Evolutionary conservation across 2,888 invertebrate genomes (phyloP).

Genomic region (Cepaea hortensis): DNA sequence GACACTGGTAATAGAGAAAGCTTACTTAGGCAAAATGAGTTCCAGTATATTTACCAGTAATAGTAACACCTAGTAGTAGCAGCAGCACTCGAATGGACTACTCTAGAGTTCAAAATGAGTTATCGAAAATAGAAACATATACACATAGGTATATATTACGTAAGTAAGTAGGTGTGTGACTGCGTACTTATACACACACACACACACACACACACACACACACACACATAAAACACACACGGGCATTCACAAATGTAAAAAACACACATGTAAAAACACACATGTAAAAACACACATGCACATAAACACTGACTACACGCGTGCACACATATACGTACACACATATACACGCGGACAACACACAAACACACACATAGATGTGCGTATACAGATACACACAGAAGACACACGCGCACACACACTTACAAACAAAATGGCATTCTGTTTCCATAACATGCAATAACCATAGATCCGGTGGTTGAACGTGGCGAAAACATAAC

Average conservation of each 20-base stretch:
- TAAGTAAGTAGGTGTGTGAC: background rate
- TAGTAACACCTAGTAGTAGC: no score
- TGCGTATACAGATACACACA: background rate
- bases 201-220: slow-evolving; percentile 8
- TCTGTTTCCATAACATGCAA: no score
- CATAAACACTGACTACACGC: background rate
- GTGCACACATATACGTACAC: background rate
- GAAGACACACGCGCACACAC: background rate
- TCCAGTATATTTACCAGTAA: no score
- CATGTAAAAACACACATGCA: background rate
- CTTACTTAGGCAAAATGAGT: no score
- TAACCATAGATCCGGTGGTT: no score
- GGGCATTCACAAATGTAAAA: background rate
- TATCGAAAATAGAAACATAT: background rate
- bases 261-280: background rate
- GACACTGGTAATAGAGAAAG: no score
- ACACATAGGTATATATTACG: background rate
- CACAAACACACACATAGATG: background rate
- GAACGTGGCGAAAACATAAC: background rate
- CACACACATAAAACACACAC: background rate
- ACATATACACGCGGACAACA: background rate
- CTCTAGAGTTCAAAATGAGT: no score
- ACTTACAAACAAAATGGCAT: background rate
- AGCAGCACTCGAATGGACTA: no score
- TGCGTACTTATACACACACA: background rate